phyloP scores from a whole-genome alignment of 2,888 invertebrate species.

The Tryphoninae sp. region DNA sequence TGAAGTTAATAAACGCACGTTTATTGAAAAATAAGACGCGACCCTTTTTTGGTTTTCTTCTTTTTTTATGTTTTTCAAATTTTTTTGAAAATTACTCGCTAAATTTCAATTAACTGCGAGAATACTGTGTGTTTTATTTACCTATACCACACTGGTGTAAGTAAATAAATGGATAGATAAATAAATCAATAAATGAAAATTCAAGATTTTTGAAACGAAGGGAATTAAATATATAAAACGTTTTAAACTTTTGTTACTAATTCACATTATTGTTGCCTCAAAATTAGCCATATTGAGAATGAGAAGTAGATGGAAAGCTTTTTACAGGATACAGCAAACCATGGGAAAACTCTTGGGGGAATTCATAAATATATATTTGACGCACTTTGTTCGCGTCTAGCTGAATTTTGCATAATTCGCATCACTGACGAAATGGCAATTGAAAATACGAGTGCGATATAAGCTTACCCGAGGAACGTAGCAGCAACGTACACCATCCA shows the following conservation, averaged over 20 bases:
- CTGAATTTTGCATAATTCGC: constrained; percentile 9
- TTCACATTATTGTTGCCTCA: background rate
- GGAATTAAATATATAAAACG: background rate
- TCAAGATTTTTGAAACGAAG: background rate
- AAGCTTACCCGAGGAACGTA: constrained; percentile 73
- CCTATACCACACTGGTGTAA: too few species aligned
- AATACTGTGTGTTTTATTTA: too few species aligned
- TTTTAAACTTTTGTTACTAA: background rate
- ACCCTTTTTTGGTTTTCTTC: too few species aligned
- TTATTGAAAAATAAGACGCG: too few species aligned
- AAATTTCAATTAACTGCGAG: too few species aligned
- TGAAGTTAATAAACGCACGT: background rate
- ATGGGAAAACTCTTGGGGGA: background rate
- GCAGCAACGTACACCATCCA: constrained; percentile 75
- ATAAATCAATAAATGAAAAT: constrained; percentile 7
- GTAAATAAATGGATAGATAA: too few species aligned
- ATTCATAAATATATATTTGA: constrained; percentile 9
- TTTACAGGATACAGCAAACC: background rate
- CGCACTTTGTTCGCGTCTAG: constrained; percentile 25
- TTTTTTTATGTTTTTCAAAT: too few species aligned
- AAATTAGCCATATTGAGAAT: constrained; percentile 25
- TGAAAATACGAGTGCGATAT: constrained; percentile 12
- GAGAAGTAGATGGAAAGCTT: background rate
- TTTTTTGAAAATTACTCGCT: too few species aligned
- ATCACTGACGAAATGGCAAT: constrained; percentile 7